Percentiles rank a stretch among this genome's conserved stretches.
Conservation (phyloP, 2,113 vertebrate species). For the Erinaceus europaeus region DNA sequence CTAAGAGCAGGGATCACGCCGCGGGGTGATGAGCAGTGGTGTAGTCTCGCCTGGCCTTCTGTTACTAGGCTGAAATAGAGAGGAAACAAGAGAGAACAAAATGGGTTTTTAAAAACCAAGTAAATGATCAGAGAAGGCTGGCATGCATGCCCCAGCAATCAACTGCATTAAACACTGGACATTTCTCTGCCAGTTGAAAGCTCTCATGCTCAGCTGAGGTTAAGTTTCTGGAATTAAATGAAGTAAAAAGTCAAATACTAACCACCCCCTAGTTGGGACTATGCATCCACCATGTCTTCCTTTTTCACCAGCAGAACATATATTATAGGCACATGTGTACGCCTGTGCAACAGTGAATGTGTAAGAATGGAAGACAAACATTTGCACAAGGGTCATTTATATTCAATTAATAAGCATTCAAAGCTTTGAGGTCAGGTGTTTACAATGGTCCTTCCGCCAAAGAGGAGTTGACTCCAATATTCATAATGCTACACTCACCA, state of each 20-base stretch:
- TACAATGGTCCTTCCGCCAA: not conserved
- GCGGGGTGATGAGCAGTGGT: conserved; percentile 69
- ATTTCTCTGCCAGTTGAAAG: conserved; percentile 41
- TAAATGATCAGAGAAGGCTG: conserved; percentile 56
- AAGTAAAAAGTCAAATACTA: conserved; percentile 34
- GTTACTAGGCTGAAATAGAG: conserved; percentile 86
- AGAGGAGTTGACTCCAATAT: not conserved
- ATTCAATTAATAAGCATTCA: conserved; percentile 21
- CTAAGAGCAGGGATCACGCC: conserved; percentile 69
- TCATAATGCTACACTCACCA: not conserved
- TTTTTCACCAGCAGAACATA: not conserved
- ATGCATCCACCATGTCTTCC: not conserved
- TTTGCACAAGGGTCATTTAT: conserved; percentile 13
- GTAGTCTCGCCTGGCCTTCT: conserved; percentile 80
- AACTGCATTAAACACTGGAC: conserved; percentile 44
- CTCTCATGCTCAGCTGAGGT: conserved; percentile 39
- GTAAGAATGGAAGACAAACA: not conserved
- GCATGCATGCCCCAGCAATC: conserved; percentile 35
- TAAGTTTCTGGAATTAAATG: conserved; percentile 41
- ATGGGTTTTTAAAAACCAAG: conserved; percentile 64
- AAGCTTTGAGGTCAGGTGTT: conserved; percentile 13
- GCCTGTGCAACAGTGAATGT: not conserved
- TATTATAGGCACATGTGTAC: not conserved
- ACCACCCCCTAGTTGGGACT: not conserved
- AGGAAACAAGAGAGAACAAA: conserved; percentile 81